Percentiles rank a stretch among this genome's conserved stretches.
These are phyloP conservation scores for Nomada goodeniana DNA, from an alignment of 2,888 invertebrate species.

Conservation along the genomic window DNA sequence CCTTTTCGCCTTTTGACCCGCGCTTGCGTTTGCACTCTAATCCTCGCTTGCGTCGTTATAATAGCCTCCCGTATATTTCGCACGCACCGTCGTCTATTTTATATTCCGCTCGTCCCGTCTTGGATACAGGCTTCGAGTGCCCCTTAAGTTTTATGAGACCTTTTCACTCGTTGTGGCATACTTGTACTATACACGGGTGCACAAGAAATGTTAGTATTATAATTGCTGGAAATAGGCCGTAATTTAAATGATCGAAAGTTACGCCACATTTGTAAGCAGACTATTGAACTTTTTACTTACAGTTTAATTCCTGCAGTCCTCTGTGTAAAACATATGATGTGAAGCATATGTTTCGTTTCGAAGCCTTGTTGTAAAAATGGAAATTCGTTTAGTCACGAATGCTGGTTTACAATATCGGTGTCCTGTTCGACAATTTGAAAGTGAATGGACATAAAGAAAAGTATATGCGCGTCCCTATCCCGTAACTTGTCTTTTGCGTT, in stretches of 20 bases:
- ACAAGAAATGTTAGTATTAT: neutral
- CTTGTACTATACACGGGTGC: neutral
- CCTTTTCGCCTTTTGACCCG: neutral
- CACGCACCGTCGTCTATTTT: neutral
- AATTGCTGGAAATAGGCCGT: neutral
- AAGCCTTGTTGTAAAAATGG: no score
- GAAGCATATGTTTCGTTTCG: no score
- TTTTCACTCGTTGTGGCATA: neutral
- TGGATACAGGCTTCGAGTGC: neutral
- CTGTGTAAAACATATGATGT: no score
- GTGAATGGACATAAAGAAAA: no score
- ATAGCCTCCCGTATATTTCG: constrained; percentile 13
- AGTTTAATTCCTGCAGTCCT: no score
- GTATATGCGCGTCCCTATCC: no score
- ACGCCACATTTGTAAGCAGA: no score
- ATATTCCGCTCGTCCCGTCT: neutral
- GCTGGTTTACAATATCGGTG: no score
- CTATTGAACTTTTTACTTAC: no score
- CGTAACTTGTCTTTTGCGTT: no score
- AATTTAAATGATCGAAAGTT: neutral
- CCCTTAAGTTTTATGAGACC: neutral
- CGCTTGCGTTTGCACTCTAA: neutral
- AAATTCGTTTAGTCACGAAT: no score
- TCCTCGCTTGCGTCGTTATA: neutral
- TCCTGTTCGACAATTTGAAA: no score